Evolutionary conservation across 2,113 vertebrate genomes (phyloP).

Genomic region (Campylomormyrus tamandua): DNA sequence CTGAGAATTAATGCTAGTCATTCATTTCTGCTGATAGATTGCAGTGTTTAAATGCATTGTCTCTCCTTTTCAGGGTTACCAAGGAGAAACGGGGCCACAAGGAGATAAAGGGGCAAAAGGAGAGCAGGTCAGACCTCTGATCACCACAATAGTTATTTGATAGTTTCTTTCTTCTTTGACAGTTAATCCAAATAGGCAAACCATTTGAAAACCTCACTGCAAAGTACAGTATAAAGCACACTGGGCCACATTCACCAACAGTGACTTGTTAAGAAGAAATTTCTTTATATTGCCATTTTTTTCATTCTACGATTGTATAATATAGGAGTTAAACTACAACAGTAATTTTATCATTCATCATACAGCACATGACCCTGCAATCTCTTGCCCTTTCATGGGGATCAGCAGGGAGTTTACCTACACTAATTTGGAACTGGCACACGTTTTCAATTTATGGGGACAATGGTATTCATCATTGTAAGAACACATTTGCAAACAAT

Average conservation of each 20-base stretch:
- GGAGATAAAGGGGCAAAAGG: slow-evolving; percentile 54
- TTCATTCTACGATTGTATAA: not conserved
- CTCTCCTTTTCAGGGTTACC: slow-evolving; percentile 49
- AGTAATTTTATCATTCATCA: not conserved
- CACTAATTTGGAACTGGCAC: not conserved
- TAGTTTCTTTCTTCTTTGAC: not conserved
- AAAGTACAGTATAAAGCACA: not conserved
- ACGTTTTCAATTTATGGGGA: not conserved
- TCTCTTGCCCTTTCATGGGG: not conserved
- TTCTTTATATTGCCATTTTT: too few species aligned
- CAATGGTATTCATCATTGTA: not conserved
- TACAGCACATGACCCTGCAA: not conserved
- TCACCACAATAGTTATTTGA: not conserved
- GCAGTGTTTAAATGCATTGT: not conserved
- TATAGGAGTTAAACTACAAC: not conserved
- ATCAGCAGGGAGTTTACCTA: not conserved
- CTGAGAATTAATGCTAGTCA: not conserved
- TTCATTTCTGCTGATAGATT: not conserved
- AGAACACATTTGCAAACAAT: not conserved
- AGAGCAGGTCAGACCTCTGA: slow-evolving; percentile 45
- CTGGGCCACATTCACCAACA: not conserved
- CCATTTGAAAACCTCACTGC: not conserved
- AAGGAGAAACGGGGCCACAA: slow-evolving; percentile 54
- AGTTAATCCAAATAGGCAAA: not conserved
- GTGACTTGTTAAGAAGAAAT: not conserved